phyloP scores from a whole-genome alignment of 2,888 invertebrate genomes.

The Diarsia dahlii region DNA sequence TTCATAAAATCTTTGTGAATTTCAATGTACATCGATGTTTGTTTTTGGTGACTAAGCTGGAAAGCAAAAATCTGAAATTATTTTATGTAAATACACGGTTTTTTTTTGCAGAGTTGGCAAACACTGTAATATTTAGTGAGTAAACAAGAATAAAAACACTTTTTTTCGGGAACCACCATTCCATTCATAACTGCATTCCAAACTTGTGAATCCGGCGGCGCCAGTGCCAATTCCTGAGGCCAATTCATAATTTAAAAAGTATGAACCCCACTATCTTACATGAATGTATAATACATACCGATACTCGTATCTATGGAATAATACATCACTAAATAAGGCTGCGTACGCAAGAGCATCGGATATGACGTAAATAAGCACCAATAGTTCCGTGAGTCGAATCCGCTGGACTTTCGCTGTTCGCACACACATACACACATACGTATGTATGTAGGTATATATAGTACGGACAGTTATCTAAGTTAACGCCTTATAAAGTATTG shows the following conservation, averaged over 20 bases:
- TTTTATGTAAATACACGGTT: not conserved
- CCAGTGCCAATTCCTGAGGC: conserved; percentile 47
- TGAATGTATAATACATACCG: conserved; percentile 62
- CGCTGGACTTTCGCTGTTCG: conserved; percentile 77
- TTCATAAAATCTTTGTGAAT: conserved; percentile 19
- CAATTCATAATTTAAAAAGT: conserved; percentile 52
- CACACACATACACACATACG: conserved; percentile 61
- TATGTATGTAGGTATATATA: conserved; percentile 27
- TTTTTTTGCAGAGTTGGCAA: conserved; percentile 9
- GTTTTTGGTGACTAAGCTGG: conserved; percentile 16
- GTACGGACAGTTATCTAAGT: conserved; percentile 62
- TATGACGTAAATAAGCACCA: conserved; percentile 71
- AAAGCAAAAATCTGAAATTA: not conserved
- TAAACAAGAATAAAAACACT: conserved; percentile 20
- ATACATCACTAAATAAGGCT: conserved; percentile 68
- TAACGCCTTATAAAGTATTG: conserved; percentile 69
- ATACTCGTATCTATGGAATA: conserved; percentile 63
- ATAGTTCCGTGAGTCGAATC: conserved; percentile 73
- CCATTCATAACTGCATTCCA: conserved; percentile 48
- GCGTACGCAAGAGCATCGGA: conserved; percentile 70
- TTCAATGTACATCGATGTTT: conserved; percentile 15
- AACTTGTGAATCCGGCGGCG: conserved; percentile 48
- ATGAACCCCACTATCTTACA: conserved; percentile 49
- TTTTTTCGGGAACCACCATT: conserved; percentile 15
- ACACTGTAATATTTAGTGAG: not conserved